These are phyloP conservation scores for Chirona hameri DNA, from an alignment of 2,888 invertebrate genomes.

Conservation along the genomic window DNA sequence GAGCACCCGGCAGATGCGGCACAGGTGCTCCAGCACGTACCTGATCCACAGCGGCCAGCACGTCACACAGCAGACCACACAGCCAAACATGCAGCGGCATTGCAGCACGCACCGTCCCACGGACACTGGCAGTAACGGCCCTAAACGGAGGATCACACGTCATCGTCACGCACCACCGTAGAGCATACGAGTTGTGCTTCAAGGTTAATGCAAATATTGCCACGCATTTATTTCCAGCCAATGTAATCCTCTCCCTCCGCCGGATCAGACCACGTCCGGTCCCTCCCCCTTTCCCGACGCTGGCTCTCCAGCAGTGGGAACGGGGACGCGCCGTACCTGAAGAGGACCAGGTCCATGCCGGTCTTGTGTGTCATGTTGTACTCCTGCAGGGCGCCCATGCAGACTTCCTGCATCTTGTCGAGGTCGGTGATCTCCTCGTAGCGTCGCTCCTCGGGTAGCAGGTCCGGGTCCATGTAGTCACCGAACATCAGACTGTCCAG, in stretches of 20 bases:
- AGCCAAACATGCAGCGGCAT: too few species aligned
- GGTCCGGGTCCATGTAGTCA: slow-evolving; percentile 46
- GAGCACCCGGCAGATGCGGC: slow-evolving; percentile 72
- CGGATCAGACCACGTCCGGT: not conserved
- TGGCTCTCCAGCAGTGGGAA: too few species aligned
- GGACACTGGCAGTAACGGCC: too few species aligned
- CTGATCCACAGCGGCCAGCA: slow-evolving; percentile 47
- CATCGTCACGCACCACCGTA: too few species aligned
- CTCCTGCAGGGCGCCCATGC: slow-evolving; percentile 62
- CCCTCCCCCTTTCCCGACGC: not conserved
- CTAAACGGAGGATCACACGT: too few species aligned
- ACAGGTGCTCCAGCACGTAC: slow-evolving; percentile 79
- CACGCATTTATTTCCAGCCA: too few species aligned
- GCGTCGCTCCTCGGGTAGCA: slow-evolving; percentile 46
- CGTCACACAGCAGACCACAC: too few species aligned
- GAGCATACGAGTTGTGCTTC: too few species aligned
- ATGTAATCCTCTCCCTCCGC: too few species aligned
- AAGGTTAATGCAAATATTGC: too few species aligned
- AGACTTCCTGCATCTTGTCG: slow-evolving; percentile 64
- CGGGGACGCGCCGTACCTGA: slow-evolving; percentile 52
- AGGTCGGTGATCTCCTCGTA: slow-evolving; percentile 79
- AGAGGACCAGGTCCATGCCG: slow-evolving; percentile 79
- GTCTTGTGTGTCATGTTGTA: slow-evolving; percentile 74
- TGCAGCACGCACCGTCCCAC: too few species aligned
- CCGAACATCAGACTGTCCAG: slow-evolving; percentile 38